Percentiles rank a stretch among this genome's conserved stretches.
Evolutionary conservation across 2,888 invertebrate species (phyloP).

Genomic region (Apamea crenata): DNA sequence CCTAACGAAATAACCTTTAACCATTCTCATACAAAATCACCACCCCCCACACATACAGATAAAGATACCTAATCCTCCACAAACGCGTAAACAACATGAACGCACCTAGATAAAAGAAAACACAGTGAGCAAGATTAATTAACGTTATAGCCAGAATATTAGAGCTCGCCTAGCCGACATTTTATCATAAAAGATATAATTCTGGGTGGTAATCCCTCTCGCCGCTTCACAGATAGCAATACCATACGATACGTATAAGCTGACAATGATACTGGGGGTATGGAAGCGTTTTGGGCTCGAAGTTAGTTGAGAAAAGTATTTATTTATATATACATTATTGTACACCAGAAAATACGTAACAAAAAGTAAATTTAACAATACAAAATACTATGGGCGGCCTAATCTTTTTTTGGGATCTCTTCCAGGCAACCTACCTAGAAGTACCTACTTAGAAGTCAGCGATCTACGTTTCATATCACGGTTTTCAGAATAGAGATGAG

Average conservation of each 20-base stretch:
- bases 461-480: too few relatives aligned
- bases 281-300: conserved; percentile 58
- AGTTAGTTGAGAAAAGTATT: neutral
- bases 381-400: too few relatives aligned
- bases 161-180: conserved; percentile 70
- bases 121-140: conserved; percentile 76
- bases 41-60: neutral
- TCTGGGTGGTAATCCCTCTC: conserved; percentile 77
- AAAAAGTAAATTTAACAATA: too few relatives aligned
- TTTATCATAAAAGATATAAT: conserved; percentile 84
- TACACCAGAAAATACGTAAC: too few relatives aligned
- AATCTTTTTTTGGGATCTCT: too few relatives aligned
- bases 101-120: conserved; percentile 52
- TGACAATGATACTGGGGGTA: conserved; percentile 51
- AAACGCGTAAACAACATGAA: conserved; percentile 29
- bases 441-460: neutral
- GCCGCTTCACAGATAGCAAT: conserved; percentile 73
- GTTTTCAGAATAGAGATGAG: too few relatives aligned
- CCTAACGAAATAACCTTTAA: neutral
- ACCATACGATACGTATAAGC: conserved; percentile 73
- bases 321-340: too few relatives aligned
- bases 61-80: neutral
- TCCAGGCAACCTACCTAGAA: too few relatives aligned
- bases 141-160: conserved; percentile 76
- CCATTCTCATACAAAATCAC: neutral